These are phyloP conservation scores for Nesometra sesokonis DNA, from an alignment of 35 echinoderm and acorn worm species.

Conservation along the genomic window DNA sequence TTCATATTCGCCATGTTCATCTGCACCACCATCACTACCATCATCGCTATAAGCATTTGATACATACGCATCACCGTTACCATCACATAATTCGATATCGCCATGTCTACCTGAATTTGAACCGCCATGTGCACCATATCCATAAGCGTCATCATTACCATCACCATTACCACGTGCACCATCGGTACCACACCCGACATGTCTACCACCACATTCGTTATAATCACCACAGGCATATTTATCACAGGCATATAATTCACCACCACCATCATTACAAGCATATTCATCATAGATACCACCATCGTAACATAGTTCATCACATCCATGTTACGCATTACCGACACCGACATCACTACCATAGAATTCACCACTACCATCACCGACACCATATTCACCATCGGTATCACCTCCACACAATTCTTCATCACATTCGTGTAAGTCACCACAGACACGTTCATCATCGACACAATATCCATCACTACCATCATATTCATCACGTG, in stretches of 20 bases:
- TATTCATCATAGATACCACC: conserved; percentile 10
- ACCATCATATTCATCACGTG: background rate
- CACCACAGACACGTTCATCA: background rate
- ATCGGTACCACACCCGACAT: background rate
- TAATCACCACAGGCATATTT: background rate
- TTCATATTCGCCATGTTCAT: too few species aligned
- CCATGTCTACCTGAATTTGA: background rate
- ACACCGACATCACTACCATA: background rate
- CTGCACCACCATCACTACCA: too few species aligned
- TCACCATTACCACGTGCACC: too few species aligned
- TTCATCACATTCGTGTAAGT: background rate
- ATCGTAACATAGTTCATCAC: background rate
- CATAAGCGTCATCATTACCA: background rate
- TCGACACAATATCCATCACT: background rate
- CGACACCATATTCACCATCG: background rate
- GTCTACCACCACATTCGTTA: background rate
- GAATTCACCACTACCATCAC: background rate
- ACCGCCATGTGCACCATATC: background rate
- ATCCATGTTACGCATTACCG: background rate
- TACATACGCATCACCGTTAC: background rate
- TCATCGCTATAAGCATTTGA: too few species aligned
- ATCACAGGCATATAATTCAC: background rate
- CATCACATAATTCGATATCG: background rate
- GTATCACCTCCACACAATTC: background rate
- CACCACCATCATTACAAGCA: background rate